A percentile compares a stretch with the other conserved stretches of the same genome.
Evolutionary conservation across 23 tunicate species (phyloP).

Genomic region (Oikopleura dioica): DNA sequence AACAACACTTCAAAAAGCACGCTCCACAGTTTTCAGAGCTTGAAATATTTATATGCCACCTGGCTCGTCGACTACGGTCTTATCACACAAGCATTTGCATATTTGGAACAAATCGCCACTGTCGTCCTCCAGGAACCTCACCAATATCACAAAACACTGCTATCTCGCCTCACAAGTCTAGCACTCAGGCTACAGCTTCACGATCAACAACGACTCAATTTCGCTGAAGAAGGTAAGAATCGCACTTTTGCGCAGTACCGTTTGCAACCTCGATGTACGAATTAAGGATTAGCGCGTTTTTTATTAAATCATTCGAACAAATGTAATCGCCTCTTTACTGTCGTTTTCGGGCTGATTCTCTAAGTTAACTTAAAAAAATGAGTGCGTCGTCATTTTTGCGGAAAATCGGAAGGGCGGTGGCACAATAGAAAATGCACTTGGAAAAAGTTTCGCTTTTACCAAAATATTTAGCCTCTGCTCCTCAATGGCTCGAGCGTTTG

Average conservation of each 20-base stretch:
- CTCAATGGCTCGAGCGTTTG: too few relatives aligned
- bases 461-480: too few relatives aligned
- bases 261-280: too few relatives aligned
- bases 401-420: too few relatives aligned
- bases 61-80: slow-evolving; percentile 59
- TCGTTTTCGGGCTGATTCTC: too few relatives aligned
- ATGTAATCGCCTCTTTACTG: too few relatives aligned
- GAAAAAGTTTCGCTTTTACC: too few relatives aligned
- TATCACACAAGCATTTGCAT: slow-evolving; percentile 66
- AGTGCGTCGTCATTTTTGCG: too few relatives aligned
- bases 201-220: slow-evolving; percentile 18
- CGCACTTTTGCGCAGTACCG: too few relatives aligned
- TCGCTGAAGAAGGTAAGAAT: background rate
- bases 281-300: background rate
- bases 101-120: slow-evolving; percentile 55
- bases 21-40: slow-evolving; percentile 34
- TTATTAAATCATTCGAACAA: too few relatives aligned
- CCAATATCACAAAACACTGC: slow-evolving; percentile 31
- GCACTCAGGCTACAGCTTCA: slow-evolving; percentile 30
- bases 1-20: background rate
- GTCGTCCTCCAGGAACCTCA: slow-evolving; percentile 22
- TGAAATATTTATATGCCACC: slow-evolving; percentile 72
- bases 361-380: too few relatives aligned
- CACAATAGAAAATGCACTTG: too few relatives aligned
- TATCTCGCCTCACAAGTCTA: slow-evolving; percentile 23